These are phyloP conservation scores for Rhogogaster chlorosoma DNA, from an alignment of 2,888 invertebrate species.

Conservation along the genomic window DNA sequence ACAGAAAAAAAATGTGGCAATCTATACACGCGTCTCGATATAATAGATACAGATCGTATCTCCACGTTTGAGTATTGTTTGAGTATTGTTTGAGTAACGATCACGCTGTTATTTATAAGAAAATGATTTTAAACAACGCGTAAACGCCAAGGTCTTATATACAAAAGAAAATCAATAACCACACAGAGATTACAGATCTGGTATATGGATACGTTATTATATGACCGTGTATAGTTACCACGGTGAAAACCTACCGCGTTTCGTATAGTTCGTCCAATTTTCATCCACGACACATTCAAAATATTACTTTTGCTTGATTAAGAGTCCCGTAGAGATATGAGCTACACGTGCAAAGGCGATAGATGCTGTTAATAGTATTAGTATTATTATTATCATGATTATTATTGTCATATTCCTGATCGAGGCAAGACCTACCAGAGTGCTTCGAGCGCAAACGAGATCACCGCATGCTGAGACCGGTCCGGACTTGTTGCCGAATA, in stretches of 20 bases:
- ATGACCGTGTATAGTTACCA: not conserved
- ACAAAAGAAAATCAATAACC: conserved; percentile 41
- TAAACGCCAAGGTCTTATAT: conserved; percentile 23
- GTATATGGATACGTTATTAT: conserved; percentile 3
- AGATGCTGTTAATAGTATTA: not conserved
- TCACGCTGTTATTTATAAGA: conserved; percentile 28
- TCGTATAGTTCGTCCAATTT: not conserved
- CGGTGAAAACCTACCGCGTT: not conserved
- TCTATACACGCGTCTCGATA: not conserved
- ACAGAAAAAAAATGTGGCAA: not conserved
- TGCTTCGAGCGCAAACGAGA: conserved; percentile 44
- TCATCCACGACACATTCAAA: not conserved
- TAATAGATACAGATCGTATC: not conserved
- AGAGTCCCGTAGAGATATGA: not conserved
- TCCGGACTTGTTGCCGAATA: conserved; percentile 47
- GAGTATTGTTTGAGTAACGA: conserved; percentile 14
- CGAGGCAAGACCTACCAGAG: conserved; percentile 40
- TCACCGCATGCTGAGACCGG: conserved; percentile 50
- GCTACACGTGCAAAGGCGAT: conserved; percentile 1
- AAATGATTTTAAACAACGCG: conserved; percentile 32
- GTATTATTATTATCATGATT: not conserved
- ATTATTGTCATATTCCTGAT: conserved; percentile 24
- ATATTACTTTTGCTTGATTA: conserved; percentile 13
- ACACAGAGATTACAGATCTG: conserved; percentile 30
- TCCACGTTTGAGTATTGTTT: not conserved